phyloP scores from a whole-genome alignment of 2,113 vertebrate genomes.

The Semnornis frantzii region DNA sequence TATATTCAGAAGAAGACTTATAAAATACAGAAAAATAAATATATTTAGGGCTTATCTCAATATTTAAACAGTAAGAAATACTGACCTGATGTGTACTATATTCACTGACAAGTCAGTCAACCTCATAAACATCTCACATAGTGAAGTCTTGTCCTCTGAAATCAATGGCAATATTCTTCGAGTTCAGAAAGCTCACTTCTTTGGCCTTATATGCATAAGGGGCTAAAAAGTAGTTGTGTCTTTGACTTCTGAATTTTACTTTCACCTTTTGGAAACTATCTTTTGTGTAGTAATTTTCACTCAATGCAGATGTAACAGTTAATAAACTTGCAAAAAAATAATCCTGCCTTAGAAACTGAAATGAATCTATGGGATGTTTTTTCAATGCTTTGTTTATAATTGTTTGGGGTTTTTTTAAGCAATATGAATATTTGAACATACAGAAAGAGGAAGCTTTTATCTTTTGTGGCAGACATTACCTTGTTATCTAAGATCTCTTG shows the following conservation, averaged over 20 bases:
- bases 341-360: background rate
- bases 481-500: background rate
- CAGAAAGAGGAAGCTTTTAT: background rate
- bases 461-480: background rate
- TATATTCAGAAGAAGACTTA: background rate
- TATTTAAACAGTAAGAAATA: background rate
- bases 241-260: background rate
- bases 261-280: background rate
- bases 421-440: background rate
- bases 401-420: background rate
- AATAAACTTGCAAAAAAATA: background rate
- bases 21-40: background rate
- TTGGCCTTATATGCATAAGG: rapidly evolving
- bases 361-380: background rate
- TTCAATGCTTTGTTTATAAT: background rate
- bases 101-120: background rate
- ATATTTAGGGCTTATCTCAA: background rate
- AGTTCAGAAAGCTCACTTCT: background rate
- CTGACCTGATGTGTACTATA: background rate
- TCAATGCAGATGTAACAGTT: background rate
- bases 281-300: background rate
- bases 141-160: background rate
- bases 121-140: background rate
- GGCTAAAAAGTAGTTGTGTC: background rate
- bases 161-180: background rate